These are phyloP conservation scores for Ethmia dodecea DNA, from an alignment of 2,888 invertebrate species.

Conservation along the genomic window DNA sequence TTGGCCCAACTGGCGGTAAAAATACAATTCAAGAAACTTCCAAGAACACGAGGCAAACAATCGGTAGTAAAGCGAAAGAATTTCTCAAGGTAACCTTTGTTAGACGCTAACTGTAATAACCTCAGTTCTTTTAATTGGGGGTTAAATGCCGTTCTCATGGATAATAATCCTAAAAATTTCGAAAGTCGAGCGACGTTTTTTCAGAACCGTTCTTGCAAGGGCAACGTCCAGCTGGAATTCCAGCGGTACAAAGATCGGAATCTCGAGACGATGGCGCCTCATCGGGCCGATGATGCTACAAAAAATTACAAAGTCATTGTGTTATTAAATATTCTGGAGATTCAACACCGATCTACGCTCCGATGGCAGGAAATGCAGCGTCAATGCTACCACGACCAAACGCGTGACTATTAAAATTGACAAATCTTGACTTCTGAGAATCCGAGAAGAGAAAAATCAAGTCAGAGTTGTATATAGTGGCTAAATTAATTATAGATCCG, in stretches of 20 bases:
- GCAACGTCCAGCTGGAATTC: conserved; percentile 27
- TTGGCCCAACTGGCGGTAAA: too few relatives aligned
- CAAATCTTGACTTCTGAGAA: too few relatives aligned
- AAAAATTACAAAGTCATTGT: conserved; percentile 45
- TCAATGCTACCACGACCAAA: conserved; percentile 22
- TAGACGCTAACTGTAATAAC: conserved; percentile 23
- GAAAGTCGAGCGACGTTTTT: conserved; percentile 19
- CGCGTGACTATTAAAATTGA: neutral
- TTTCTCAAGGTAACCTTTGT: conserved; percentile 43
- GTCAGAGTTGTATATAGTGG: too few relatives aligned
- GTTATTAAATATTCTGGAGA: conserved; percentile 35
- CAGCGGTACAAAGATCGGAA: conserved; percentile 25
- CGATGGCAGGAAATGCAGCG: conserved; percentile 37
- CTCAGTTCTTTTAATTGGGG: conserved; percentile 23
- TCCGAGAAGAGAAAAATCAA: neutral
- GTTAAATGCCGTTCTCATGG: conserved; percentile 30
- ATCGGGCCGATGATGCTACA: conserved; percentile 22
- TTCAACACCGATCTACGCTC: conserved; percentile 14
- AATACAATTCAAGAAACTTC: neutral
- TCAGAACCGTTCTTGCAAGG: conserved; percentile 25
- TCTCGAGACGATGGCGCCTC: conserved; percentile 20
- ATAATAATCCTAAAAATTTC: conserved; percentile 16
- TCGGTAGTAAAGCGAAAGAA: conserved; percentile 25
- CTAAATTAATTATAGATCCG: too few relatives aligned
- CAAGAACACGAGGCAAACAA: conserved; percentile 19